Evolutionary conservation across 2,797 vertebrate species (phyloP).

Genomic region (Lepilemur septentrionalis): DNA sequence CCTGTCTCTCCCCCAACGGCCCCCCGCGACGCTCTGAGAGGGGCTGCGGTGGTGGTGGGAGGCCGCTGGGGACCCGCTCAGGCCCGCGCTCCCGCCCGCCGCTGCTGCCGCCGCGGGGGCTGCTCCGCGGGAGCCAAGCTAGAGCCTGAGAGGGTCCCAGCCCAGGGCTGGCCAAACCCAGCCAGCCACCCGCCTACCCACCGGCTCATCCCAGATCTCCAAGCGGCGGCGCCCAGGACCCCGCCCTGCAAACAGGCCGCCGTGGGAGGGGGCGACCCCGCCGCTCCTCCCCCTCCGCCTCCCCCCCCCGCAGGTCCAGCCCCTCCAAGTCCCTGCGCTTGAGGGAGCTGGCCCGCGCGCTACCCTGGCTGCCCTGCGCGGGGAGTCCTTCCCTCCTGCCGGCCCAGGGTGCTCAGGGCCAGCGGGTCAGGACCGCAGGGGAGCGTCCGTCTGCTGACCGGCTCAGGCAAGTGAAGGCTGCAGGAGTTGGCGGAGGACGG

Average conservation of each 20-base stretch:
- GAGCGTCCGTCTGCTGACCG: not conserved
- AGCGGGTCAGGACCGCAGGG: not conserved
- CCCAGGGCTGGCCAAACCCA: not conserved
- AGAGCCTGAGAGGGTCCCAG: not conserved
- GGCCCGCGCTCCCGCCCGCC: not conserved
- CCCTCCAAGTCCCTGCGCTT: not conserved
- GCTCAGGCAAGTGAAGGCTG: conserved; percentile 50
- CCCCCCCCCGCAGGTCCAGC: not conserved
- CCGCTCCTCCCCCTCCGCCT: not conserved
- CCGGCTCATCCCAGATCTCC: conserved; percentile 5
- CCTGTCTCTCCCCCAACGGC: too few species aligned
- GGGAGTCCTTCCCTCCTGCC: not conserved
- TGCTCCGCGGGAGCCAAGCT: not conserved
- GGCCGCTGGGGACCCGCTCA: not conserved
- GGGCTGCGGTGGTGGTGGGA: not conserved
- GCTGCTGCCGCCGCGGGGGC: not conserved
- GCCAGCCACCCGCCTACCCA: not conserved
- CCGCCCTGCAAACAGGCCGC: not conserved
- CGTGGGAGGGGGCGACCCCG: too few species aligned
- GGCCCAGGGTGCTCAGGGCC: not conserved
- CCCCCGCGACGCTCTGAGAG: not conserved
- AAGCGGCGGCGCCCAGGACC: not conserved
- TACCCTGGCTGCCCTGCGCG: not conserved
- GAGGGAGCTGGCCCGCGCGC: too few species aligned
- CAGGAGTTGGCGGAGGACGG: not conserved